phyloP scores from a whole-genome alignment of 2,113 vertebrate genomes.

The Climacteris rufus region DNA sequence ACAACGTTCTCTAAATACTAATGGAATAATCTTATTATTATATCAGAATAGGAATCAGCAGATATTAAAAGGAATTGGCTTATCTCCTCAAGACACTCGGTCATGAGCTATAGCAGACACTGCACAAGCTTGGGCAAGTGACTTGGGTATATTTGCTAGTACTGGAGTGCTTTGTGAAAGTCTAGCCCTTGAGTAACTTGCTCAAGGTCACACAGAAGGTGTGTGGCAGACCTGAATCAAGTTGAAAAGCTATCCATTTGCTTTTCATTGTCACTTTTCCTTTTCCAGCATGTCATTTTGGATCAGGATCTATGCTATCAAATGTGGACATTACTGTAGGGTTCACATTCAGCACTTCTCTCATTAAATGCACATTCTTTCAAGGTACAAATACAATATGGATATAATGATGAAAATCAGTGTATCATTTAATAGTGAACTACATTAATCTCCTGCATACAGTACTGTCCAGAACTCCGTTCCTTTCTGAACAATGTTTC shows the following conservation, averaged over 20 bases:
- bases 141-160: not conserved
- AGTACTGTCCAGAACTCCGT: not conserved
- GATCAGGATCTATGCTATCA: not conserved
- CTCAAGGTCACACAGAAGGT: conserved; percentile 13
- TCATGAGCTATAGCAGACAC: not conserved
- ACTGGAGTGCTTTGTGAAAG: not conserved
- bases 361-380: conserved; percentile 26
- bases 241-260: conserved; percentile 27
- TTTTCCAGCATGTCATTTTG: conserved; percentile 21
- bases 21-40: not conserved
- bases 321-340: not conserved
- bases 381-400: not conserved
- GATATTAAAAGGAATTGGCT: not conserved
- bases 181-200: not conserved
- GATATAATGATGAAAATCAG: conserved; percentile 2
- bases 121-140: not conserved
- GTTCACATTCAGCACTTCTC: not conserved
- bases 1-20: not conserved
- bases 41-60: not conserved
- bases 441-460: not conserved
- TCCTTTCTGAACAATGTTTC: not conserved
- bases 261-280: conserved; percentile 17
- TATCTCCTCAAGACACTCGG: not conserved
- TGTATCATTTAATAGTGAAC: not conserved
- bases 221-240: not conserved